Percentiles rank a stretch among this genome's conserved stretches.
These are phyloP conservation scores for Therioaphis trifolii DNA, from an alignment of 2,888 invertebrate species.

Conservation along the genomic window DNA sequence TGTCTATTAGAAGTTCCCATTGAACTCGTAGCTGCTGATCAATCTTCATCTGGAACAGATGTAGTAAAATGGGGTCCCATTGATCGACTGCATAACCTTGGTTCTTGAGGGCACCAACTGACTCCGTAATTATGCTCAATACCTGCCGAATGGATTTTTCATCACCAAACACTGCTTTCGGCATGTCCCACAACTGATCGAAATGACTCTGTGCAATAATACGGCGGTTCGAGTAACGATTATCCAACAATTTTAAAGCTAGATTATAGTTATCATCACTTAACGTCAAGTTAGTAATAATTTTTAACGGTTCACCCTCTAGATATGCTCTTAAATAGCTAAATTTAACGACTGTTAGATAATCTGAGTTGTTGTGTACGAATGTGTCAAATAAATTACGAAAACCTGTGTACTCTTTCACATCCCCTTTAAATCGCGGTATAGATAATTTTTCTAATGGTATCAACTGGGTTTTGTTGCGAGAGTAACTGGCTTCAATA, in stretches of 20 bases:
- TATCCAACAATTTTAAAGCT: not conserved
- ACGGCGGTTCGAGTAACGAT: slow-evolving; percentile 7
- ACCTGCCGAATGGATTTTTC: not conserved
- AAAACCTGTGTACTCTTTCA: not conserved
- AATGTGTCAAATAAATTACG: not conserved
- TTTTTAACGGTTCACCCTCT: not conserved
- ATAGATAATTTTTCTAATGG: not conserved
- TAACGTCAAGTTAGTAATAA: not conserved
- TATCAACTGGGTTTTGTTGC: not conserved
- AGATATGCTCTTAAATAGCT: not conserved
- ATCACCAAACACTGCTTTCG: not conserved
- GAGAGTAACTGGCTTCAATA: not conserved
- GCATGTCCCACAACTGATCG: not conserved
- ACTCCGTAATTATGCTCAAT: no score
- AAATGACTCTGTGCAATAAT: slow-evolving; percentile 10
- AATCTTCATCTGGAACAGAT: not conserved
- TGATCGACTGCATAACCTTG: not conserved
- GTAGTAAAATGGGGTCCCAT: slow-evolving; percentile 12
- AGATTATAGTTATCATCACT: not conserved
- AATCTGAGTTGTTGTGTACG: not conserved
- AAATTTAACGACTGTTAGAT: not conserved
- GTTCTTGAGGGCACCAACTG: not conserved
- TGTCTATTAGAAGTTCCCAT: slow-evolving; percentile 14
- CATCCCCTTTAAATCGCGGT: not conserved
- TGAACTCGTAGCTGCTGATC: not conserved